Evolutionary conservation across 2,888 invertebrate genomes (phyloP), one percentile per base, ranked within the genome.

Genomic region (Acanthosepion esculentum): DNA sequence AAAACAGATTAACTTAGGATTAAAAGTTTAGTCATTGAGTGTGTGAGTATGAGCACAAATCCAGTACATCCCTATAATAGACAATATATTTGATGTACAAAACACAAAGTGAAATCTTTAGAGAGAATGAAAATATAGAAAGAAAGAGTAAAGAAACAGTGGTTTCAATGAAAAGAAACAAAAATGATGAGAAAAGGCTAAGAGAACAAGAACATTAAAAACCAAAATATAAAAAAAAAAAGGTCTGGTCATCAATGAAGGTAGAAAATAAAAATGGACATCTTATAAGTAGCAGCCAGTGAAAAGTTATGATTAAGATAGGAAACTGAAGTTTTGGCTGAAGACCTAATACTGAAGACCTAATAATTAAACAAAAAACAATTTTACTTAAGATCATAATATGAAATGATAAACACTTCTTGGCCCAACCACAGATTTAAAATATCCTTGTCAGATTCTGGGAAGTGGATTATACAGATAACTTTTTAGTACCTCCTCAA

Each of bases 241-340:
- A n/a, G 8, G 33, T n/a, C 78, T 78, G 12, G 15, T 33, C n/a
- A n/a, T 78, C 15, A 33, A 78, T 78, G 78, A 78, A 78, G 15
- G n/a, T 33, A 78, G 12, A 78, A n/a, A n/a, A 78, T 33, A 78
- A 33, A 33, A 78, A 78, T n/a, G 78, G 33, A 15, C 15, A 78
- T 78, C n/a, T 33, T 78, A 33, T 15, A 15, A 78, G 78, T 33
- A 78, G 78, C 78, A 78, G 78, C 78, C 78, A 78, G 78, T 78
- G 78, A 78, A 78, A 78, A 78, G 78, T 78, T 78, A 78, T 78
- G 33, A 15, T 33, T 10, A n/a, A 78, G n/a, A 78, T 4, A 78
- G n/a, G 33, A 78, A 78, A 78, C 78, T n/a, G 78, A 78, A 78
- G 78, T 78, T 78, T 78, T 78, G 78, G 78, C 78, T n/a, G 33